Base-by-base conservation (phyloP, 2,797 vertebrate genomes). In the Champsocephalus esox region DNA sequence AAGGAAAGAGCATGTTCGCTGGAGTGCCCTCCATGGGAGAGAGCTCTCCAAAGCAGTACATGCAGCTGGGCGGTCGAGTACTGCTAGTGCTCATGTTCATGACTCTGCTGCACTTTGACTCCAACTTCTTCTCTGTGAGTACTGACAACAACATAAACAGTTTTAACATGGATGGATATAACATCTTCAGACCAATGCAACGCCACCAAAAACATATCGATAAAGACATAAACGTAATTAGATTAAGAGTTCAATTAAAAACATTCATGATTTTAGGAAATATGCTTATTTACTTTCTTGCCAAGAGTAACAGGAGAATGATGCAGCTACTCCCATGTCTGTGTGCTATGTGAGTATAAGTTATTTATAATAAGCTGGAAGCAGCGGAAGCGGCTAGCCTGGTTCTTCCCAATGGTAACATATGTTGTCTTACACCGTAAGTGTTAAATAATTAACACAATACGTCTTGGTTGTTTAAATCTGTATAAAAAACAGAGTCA, bases 1-100 rank as follows among this genome's bases (percentile, higher is more conserved):
- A 99, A 79, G 98, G 98, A 21, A 99, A 99, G 91, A 99, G 98
- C 95, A 99, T 99, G 98, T 99, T 99, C 10, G 98, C 98, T 0
- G 95, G 95, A 2, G 95, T 96, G 48, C 98, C 98, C 1, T 98
- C 97, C 66, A 95, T 96, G 94, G 95, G 95, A 2, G 94, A 95
- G 89, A 95, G 95, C 75, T 99, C 98, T 7, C 98, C 98, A 0
- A 98, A 96, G 65, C 98, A 99, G 95, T 99, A 99, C 96, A 99
- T 99, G 98, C 98, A 99, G 95, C 94, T 99, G 19, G 98, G 98
- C 0, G 98, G 98, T 0, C 93, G 98, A 0, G 97, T 99, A 4
- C 93, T 99, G 78, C 95, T 99, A 0, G 97, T 99, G 72, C 94
- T 99, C 80, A 99, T 99, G 98, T 99, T 99, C 95, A 99, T 99